Evolutionary conservation across 1,140 invertebrate species (phyloP).

Genomic region (Ips nitidus): DNA sequence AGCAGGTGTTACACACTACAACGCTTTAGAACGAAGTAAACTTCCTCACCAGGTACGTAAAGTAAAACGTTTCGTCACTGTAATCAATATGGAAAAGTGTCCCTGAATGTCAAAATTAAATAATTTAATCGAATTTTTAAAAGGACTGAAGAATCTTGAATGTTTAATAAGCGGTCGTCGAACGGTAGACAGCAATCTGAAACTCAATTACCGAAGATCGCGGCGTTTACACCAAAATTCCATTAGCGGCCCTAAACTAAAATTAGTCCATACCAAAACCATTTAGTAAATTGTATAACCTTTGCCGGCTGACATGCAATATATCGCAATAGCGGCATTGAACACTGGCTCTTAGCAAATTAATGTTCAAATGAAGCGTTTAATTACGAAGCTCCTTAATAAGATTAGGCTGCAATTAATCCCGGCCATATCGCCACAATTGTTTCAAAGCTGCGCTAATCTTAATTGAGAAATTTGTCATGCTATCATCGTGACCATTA

Average conservation of each 20-base stretch:
- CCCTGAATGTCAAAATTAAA: not conserved
- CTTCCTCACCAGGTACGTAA: not conserved
- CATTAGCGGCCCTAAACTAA: constrained; percentile 16
- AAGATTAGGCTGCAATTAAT: constrained; percentile 41
- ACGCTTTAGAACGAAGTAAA: not conserved
- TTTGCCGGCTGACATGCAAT: constrained; percentile 35
- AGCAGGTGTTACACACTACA: not conserved
- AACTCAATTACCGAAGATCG: not conserved
- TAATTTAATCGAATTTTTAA: too few relatives aligned
- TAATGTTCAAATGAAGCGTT: constrained; percentile 42
- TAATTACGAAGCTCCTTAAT: constrained; percentile 41
- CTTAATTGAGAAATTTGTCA: constrained; percentile 38
- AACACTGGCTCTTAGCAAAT: constrained; percentile 33
- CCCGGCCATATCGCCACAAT: constrained; percentile 34
- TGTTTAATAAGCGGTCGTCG: too few relatives aligned
- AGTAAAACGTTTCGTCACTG: too few relatives aligned
- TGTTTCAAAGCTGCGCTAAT: constrained; percentile 25
- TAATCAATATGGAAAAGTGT: not conserved
- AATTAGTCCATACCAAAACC: constrained; percentile 28
- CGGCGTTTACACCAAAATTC: constrained; percentile 13
- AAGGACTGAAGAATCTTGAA: too few relatives aligned
- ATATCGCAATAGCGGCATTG: constrained; percentile 25
- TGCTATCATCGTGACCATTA: constrained; percentile 38
- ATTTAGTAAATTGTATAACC: constrained; percentile 28
- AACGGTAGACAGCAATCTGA: not conserved